These are phyloP conservation scores for Antrozous pallidus DNA, from an alignment of 2,797 vertebrate genomes.

Conservation along the genomic window DNA sequence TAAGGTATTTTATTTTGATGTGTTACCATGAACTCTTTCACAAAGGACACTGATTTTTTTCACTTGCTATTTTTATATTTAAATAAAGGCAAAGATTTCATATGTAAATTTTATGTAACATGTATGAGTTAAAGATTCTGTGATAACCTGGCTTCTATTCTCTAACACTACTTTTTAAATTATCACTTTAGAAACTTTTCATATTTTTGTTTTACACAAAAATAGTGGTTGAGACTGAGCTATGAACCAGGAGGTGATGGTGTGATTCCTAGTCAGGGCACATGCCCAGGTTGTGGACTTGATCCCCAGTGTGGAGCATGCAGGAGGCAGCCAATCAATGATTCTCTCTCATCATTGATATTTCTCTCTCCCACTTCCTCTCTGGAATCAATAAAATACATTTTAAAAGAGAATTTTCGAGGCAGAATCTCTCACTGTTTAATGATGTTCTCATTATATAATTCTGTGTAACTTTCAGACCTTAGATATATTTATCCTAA, in stretches of 20 bases:
- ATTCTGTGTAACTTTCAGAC: not conserved
- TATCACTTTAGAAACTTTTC: not conserved
- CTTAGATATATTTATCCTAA: not conserved
- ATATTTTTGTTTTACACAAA: not conserved
- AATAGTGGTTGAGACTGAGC: no score
- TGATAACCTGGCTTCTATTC: not conserved
- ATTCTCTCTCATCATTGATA: no score
- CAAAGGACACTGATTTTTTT: not conserved
- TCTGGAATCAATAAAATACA: no score
- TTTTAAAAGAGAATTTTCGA: not conserved
- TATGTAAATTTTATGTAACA: not conserved
- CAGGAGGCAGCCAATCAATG: no score
- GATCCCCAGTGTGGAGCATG: no score
- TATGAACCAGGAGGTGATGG: no score
- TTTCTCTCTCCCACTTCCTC: no score
- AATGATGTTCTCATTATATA: not conserved
- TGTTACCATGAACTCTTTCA: not conserved
- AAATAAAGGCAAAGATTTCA: not conserved
- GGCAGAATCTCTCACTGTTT: not conserved
- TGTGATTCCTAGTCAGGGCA: no score
- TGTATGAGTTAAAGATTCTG: constrained; percentile 13
- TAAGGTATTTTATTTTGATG: not conserved
- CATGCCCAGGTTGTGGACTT: no score
- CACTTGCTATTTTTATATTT: not conserved
- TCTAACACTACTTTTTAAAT: not conserved